phyloP scores from a whole-genome alignment of 2,888 invertebrate genomes.

The Acanthosepion esculentum region DNA sequence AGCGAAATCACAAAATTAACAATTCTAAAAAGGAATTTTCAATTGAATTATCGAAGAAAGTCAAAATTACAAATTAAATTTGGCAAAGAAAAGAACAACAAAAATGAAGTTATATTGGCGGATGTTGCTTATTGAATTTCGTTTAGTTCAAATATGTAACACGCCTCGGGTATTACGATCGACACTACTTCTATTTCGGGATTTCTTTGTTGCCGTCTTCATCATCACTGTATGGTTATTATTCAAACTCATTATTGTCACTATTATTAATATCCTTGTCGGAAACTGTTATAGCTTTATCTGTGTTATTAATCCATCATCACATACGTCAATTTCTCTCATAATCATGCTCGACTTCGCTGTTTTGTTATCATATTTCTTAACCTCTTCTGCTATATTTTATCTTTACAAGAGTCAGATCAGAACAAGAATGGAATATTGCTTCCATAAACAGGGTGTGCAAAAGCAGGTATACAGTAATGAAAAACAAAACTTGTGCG shows the following conservation, averaged over 20 bases:
- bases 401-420: too few species aligned
- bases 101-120: not conserved
- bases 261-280: not conserved
- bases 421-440: too few species aligned
- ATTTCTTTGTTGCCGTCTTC: not conserved
- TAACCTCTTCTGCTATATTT: too few species aligned
- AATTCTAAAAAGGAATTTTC: not conserved
- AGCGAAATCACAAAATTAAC: constrained; percentile 10
- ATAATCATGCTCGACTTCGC: too few species aligned
- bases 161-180: not conserved
- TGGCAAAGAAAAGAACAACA: not conserved
- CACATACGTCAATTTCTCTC: too few species aligned
- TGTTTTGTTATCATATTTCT: too few species aligned
- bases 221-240: not conserved
- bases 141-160: not conserved
- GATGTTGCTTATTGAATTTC: not conserved
- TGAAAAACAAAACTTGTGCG: too few species aligned
- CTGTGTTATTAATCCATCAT: too few species aligned
- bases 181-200: not conserved
- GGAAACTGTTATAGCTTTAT: not conserved
- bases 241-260: not conserved
- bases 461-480: too few species aligned
- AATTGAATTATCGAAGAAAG: not conserved
- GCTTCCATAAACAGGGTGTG: too few species aligned
- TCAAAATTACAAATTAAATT: not conserved